Evolutionary conservation across 2,888 invertebrate genomes (phyloP), one percentile per base, ranked within the genome.

Genomic region (Abrostola triplasia): DNA sequence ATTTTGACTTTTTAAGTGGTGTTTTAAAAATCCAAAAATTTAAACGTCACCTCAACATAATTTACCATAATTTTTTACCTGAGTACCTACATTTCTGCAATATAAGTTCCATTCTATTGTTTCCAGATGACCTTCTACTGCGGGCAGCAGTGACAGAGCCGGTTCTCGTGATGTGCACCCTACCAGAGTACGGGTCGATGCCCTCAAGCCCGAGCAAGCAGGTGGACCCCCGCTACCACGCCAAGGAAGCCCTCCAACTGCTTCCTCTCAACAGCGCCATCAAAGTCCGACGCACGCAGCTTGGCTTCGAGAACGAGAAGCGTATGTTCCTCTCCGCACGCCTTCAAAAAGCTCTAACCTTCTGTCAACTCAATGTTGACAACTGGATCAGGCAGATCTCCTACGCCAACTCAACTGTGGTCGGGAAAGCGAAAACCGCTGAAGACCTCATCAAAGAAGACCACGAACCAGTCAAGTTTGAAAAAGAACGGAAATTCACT

Each of bases 351-450:
- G 96, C 96, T 80, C 92, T 96, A 83, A 95, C 95, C 77, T 96
- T 95, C 92, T 96, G 96, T 92, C 95, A 96, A 90, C 93, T 95
- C 54, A 95, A 96, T 84, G 95, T 95, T 88, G 95, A 96, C 91
- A 95, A 93, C 89, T 96, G 96, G 95, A 95, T 95, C 89, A 93
- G 95, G 88, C 95, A 95, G 90, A 95, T 95, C 84, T 95, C 95
- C 68, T 95, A 95, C 85, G 94, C 94, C 65, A 92, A 90, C 83
- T 89, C 90, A 64, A 86, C 90, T 38, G 88, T 88, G 63, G 82
- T 88, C 67, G 88, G 87, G 70, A 92, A 94, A 89, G 88, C 90
- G 73, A 92, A 95, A 81, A 90, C 92, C 59, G 95, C 93, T 0
- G 95, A 95, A 64, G 95, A 95, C 44, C 89, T 95, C 59, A 94